These are phyloP conservation scores for Alcis repandata DNA, from an alignment of 2,888 invertebrate genomes.

Conservation along the genomic window DNA sequence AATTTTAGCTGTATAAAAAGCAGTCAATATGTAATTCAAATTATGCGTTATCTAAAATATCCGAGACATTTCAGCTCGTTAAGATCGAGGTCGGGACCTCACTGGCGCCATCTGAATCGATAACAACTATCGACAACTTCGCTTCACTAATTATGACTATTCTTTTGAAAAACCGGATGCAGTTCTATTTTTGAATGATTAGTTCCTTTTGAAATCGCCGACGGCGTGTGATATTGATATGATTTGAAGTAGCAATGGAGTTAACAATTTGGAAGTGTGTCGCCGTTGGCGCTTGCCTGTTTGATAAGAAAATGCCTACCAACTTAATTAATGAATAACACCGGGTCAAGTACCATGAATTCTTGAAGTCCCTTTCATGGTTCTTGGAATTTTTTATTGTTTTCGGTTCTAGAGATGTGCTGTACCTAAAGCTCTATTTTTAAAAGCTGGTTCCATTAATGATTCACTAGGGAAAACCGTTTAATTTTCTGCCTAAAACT, in stretches of 20 bases:
- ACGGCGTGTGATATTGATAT: conserved; percentile 24
- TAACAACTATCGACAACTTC: conserved; percentile 48
- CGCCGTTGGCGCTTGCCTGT: conserved; percentile 16
- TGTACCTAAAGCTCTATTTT: not conserved
- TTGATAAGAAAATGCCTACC: conserved; percentile 25
- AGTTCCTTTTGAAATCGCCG: conserved; percentile 38
- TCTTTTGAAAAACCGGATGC: conserved; percentile 50
- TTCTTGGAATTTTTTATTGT: not conserved
- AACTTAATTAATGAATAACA: conserved; percentile 21
- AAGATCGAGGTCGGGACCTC: conserved; percentile 57
- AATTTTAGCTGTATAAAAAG: conserved; percentile 9
- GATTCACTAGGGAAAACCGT: not conserved
- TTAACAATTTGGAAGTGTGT: conserved; percentile 12
- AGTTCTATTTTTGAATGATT: conserved; percentile 48
- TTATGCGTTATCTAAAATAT: conserved; percentile 50
- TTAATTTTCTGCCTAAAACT: too few species aligned
- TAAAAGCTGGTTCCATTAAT: not conserved
- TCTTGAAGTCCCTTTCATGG: conserved; percentile 2
- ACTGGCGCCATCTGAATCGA: conserved; percentile 61
- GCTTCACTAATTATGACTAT: conserved; percentile 44
- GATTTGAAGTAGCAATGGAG: conserved; percentile 29
- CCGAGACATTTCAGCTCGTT: conserved; percentile 52
- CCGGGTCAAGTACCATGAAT: conserved; percentile 11
- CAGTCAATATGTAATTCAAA: conserved; percentile 43
- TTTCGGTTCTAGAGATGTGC: not conserved